Percentiles rank a stretch among this genome's conserved stretches.
Evolutionary conservation across 2,888 invertebrate species (phyloP).

Genomic region (Nemotelus pantherinus): DNA sequence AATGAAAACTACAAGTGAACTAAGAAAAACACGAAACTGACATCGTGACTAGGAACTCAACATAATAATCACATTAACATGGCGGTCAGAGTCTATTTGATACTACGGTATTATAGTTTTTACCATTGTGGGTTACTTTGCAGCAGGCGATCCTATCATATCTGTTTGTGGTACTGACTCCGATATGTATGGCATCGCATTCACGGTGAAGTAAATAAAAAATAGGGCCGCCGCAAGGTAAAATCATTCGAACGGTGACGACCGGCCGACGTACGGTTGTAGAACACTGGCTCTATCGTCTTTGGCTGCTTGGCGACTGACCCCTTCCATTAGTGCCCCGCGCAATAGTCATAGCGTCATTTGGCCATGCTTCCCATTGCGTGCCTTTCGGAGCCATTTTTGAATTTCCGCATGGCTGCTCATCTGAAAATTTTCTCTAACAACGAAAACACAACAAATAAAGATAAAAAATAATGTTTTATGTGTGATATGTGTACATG

Average conservation of each 20-base stretch:
- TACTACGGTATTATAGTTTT: neutral
- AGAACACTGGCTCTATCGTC: neutral
- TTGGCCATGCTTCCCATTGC: constrained; percentile 50
- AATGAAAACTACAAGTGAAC: constrained; percentile 6
- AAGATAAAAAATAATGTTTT: constrained; percentile 36
- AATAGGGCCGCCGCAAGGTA: constrained; percentile 34
- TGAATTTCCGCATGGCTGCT: constrained; percentile 64
- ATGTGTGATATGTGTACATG: constrained; percentile 14
- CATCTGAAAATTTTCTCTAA: constrained; percentile 61
- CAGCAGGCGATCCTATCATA: constrained; percentile 24
- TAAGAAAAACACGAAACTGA: constrained; percentile 25
- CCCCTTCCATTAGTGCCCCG: constrained; percentile 21
- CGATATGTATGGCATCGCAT: neutral
- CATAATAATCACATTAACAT: constrained; percentile 42
- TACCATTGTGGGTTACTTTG: constrained; percentile 7
- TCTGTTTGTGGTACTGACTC: constrained; percentile 20
- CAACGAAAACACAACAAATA: constrained; percentile 32
- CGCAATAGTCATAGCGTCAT: constrained; percentile 21
- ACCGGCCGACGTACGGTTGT: neutral
- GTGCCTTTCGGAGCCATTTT: constrained; percentile 51
- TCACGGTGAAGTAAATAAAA: neutral
- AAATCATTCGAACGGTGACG: constrained; percentile 19
- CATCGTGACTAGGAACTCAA: constrained; percentile 36
- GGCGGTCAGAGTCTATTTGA: constrained; percentile 37
- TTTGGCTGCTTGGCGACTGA: constrained; percentile 3